Base-by-base conservation (phyloP, 1,140 invertebrate species). In the Calephelis virginiensis region DNA sequence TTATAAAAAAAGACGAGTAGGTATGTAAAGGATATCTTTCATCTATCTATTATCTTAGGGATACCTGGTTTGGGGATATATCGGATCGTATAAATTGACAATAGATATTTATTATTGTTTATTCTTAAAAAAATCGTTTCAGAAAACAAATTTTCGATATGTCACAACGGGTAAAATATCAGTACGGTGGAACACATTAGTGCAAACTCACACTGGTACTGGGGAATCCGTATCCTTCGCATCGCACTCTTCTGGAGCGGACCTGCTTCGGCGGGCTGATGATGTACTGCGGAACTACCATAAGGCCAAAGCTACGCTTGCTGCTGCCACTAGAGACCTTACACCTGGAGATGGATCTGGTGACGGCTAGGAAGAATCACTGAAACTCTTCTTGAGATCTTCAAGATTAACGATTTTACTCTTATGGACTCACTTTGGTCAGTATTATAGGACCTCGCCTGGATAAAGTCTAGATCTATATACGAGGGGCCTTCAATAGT, bases 251-350 rank as follows among this genome's bases (percentile, higher is more conserved):
- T 71, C 78, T 37, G 66, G 75, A 37, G 68, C 78, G 45, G 75
- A 68, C 6, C 61, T 88, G n/a, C 45, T 85, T 11, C 60, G 60
- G n/a, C 80, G 83, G 0, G 86, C 83, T 1, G 86, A 89, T 8
- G 76, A 74, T 0, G 86, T 77, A 0, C 62, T 89, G 7, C 66
- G 72, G 12, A 75, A 83, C 66, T 89, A 86, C 48, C 75, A 67
- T 8, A 74, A 64, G 38, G 84, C 84, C 0, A 76, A 81, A 38
- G 86, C 77, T 0, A 78, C 76, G 0, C 66, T 89, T 0, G 80
- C 80, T 0, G 82, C 77, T 0, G 86, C 84, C 17, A 81, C 81
- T 6, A 79, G 64, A 48, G 74, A 72, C 8, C 14, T 71, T 6
- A 49, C 14, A 11, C 12, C 43, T 14, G 9, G 37, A 12, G 38